These are phyloP conservation scores for Peromyscus maniculatus DNA, from an alignment of 2,113 vertebrate genomes.

Conservation along the genomic window DNA sequence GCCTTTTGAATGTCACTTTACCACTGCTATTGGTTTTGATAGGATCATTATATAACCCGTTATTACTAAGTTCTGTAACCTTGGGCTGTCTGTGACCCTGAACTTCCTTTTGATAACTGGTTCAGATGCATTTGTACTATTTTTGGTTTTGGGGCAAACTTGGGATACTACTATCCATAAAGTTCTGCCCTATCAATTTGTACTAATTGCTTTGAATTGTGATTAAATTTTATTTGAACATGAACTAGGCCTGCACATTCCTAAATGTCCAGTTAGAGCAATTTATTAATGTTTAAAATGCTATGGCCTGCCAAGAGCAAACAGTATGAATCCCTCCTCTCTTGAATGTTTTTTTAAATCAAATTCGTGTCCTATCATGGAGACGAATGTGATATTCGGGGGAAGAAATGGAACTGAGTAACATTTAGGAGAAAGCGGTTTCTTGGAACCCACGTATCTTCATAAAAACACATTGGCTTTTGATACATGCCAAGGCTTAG, in stretches of 20 bases:
- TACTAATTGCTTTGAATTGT: conserved; percentile 66
- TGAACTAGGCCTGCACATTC: neutral
- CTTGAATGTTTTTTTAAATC: conserved; percentile 48
- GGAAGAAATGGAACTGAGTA: conserved; percentile 61
- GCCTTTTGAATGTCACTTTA: conserved; percentile 76
- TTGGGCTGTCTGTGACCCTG: conserved; percentile 51
- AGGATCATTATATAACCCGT: conserved; percentile 65
- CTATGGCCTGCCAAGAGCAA: conserved; percentile 56
- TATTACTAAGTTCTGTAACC: conserved; percentile 65
- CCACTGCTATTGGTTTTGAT: conserved; percentile 16
- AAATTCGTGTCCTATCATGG: conserved; percentile 56
- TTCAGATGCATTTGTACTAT: conserved; percentile 46
- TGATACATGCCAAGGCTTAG: neutral
- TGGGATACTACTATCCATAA: neutral
- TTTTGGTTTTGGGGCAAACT: conserved; percentile 62
- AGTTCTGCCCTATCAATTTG: conserved; percentile 31
- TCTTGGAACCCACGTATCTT: conserved; percentile 63
- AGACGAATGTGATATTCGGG: conserved; percentile 71
- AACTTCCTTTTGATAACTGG: conserved; percentile 74
- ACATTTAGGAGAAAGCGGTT: conserved; percentile 46
- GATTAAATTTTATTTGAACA: conserved; percentile 63
- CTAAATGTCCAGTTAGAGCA: conserved; percentile 41
- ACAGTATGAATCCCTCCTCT: conserved; percentile 61
- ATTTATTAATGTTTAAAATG: conserved; percentile 74
- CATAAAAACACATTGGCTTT: conserved; percentile 61